Conservation (phyloP, 1,140 invertebrate species). For the Tachypleus tridentatus region DNA sequence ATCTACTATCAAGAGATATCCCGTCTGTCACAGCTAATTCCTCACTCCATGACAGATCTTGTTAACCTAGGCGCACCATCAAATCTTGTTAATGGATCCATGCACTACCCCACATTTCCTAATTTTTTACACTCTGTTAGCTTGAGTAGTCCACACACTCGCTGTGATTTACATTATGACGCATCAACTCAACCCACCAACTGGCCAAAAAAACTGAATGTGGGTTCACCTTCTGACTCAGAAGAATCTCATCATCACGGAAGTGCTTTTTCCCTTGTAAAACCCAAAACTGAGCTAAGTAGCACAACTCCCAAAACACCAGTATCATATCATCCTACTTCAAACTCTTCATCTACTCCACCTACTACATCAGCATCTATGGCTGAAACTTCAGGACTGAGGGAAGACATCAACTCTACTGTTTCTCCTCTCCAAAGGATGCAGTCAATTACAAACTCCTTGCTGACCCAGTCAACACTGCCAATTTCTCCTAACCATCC, state of each 20-base stretch:
- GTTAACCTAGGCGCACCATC: no score
- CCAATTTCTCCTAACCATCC: conserved; percentile 21
- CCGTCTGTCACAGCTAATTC: conserved; percentile 46
- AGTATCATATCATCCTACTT: conserved; percentile 4
- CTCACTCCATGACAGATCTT: background rate
- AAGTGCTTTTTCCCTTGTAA: conserved; percentile 68
- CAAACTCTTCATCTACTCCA: background rate
- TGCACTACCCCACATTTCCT: no score
- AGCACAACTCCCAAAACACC: background rate
- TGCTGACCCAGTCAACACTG: conserved; percentile 72
- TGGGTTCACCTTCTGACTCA: no score
- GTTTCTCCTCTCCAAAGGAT: conserved; percentile 82
- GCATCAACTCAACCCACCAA: no score
- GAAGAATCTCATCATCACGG: conserved; percentile 44
- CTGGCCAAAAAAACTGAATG: no score
- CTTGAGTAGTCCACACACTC: no score
- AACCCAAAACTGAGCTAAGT: conserved; percentile 58
- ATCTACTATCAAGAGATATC: conserved; percentile 79
- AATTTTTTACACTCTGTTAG: no score
- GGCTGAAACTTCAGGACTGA: conserved; percentile 2
- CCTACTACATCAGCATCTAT: background rate
- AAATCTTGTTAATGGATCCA: no score
- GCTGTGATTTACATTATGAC: no score
- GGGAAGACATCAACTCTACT: conserved; percentile 1
- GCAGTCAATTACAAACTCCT: conserved; percentile 93